Conservation (phyloP, 1,140 invertebrate genomes). For the Globodera ellingtonae region DNA sequence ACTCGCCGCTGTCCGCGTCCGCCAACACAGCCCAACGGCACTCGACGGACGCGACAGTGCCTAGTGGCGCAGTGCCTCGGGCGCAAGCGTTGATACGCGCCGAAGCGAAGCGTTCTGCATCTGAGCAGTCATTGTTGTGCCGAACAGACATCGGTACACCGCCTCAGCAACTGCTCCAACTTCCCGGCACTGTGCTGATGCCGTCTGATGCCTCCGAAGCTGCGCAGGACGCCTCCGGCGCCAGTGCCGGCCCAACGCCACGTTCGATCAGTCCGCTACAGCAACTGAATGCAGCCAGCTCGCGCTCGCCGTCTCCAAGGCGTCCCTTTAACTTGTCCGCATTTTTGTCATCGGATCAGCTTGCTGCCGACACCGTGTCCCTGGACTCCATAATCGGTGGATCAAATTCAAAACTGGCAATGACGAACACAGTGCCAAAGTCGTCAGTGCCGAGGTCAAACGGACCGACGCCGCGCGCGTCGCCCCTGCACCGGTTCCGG, state of each 20-base stretch:
- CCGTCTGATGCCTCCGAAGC: not conserved
- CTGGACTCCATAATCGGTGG: not conserved
- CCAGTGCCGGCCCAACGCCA: slow-evolving; percentile 9
- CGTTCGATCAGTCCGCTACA: not conserved
- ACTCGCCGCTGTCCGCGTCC: not conserved
- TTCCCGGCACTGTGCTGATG: not conserved
- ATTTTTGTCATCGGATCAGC: not conserved
- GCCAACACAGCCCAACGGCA: slow-evolving; percentile 2
- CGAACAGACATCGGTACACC: not conserved
- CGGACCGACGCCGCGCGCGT: slow-evolving; percentile 22
- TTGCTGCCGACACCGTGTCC: not conserved
- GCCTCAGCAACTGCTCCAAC: not conserved
- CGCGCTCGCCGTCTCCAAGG: not conserved
- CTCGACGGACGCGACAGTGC: not conserved
- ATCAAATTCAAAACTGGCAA: not conserved
- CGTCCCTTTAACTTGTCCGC: not conserved
- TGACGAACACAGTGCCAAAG: slow-evolving; percentile 7
- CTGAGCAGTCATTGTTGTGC: not conserved
- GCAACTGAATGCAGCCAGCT: not conserved
- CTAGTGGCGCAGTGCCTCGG: not conserved
- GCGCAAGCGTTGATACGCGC: not conserved
- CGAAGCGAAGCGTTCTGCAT: not conserved
- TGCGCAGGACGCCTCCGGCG: not conserved
- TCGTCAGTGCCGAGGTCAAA: not conserved
- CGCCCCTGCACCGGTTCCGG: slow-evolving; percentile 27